A percentile compares a stretch with the other conserved stretches of the same genome.
Conservation (phyloP, 2,113 vertebrate genomes). For the Odobenus rosmarus region DNA sequence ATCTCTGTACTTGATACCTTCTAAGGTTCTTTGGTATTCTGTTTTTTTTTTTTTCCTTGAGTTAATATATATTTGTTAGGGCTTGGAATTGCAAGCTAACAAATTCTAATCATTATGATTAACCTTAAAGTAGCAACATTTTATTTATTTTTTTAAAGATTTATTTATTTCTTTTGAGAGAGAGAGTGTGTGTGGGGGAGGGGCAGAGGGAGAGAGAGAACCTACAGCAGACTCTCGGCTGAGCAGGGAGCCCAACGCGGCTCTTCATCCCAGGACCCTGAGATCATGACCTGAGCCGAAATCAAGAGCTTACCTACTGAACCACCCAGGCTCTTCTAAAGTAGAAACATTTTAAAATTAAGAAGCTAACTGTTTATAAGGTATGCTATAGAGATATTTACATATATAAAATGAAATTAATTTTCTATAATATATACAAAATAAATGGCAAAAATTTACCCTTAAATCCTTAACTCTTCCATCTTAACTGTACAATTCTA, state of each 20-base stretch:
- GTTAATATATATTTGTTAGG: neutral
- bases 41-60: neutral
- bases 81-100: neutral
- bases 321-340: neutral
- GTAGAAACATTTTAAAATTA: neutral
- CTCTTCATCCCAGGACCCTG: neutral
- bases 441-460: neutral
- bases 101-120: neutral
- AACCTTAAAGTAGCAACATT: neutral
- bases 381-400: neutral
- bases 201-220: neutral
- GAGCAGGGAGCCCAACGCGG: neutral
- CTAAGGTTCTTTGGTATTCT: neutral
- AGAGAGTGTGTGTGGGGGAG: too few species aligned
- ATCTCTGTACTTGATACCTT: neutral
- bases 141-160: neutral
- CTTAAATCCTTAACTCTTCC: neutral
- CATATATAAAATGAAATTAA: neutral
- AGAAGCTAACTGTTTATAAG: neutral
- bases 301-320: neutral
- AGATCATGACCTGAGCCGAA: neutral
- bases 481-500: neutral
- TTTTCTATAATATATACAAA: neutral
- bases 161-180: neutral
- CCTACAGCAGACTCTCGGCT: neutral